Base-by-base conservation (phyloP, 1,140 invertebrate genomes). In the Conus ventricosus region DNA sequence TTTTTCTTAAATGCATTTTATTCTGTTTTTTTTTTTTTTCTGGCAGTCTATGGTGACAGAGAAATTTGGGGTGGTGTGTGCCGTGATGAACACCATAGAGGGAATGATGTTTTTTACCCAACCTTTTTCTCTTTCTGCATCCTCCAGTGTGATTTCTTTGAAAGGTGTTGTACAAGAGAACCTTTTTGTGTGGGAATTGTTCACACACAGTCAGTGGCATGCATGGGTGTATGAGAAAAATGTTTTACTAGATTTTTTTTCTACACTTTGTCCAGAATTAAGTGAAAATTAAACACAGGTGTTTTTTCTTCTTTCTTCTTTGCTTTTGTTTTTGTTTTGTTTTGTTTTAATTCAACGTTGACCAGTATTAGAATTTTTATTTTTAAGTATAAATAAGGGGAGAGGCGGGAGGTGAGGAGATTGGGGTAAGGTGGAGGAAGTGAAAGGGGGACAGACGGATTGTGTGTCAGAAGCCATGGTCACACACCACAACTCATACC, bases 61-160 rank as follows among this genome's bases (percentile, higher is more conserved):
- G 95, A 97, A 97, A 91, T 95, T n/a, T n/a, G 96, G 92, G 98
- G 98, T 1, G 96, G 97, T 91, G 96, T 97, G n/a, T 99, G 98
- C 94, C 96, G 98, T 90, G 99, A 99, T 95, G 98, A 99, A 94
- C 97, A 97, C 0, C n/a, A 97, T 99, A 87, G 98, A 99, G 96
- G 98, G 98, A 71, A 95, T 99, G 54, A 96, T 97, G 91, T 99
- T 99, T 96, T n/a, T 99, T 98, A 96, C 97, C 97, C 3, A 99
- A 99, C 96, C 95, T 97, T 71, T 97, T n/a, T n/a, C n/a, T n/a
- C n/a, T n/a, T 99, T 95, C 88, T 94, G 23, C 91, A 90, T 54
- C 89, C 89, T 89, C 84, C 81, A 53, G 78, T 20, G 13, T 89
- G 51, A 63, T n/a, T n/a, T 20, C 25, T 39, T 39, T 39, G 39